phyloP scores from a whole-genome alignment of 2,888 invertebrate genomes.

The Dicyrtoma fusca region DNA sequence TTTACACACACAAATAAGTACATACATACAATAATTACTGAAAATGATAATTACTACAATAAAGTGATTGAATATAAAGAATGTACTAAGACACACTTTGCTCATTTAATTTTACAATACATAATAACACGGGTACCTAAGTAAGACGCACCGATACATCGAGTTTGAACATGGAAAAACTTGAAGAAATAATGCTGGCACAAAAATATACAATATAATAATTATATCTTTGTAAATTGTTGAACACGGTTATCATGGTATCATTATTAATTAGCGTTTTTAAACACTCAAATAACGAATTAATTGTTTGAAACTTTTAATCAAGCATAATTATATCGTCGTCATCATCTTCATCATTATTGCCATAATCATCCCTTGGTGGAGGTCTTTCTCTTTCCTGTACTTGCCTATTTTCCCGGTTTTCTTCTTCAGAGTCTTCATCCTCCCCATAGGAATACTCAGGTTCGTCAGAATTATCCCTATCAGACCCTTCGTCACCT shows the following conservation, averaged over 20 bases:
- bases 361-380: not conserved
- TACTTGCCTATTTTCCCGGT: not conserved
- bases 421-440: slow-evolving; percentile 33
- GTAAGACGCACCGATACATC: too few relatives aligned
- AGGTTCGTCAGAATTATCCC: slow-evolving; percentile 20
- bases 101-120: not conserved
- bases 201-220: not conserved
- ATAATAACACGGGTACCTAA: not conserved
- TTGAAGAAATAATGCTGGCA: not conserved
- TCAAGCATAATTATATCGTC: slow-evolving; percentile 10
- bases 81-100: not conserved
- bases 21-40: slow-evolving; percentile 5
- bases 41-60: slow-evolving; percentile 8
- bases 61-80: slow-evolving; percentile 3
- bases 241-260: not conserved
- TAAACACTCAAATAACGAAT: not conserved
- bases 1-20: not conserved
- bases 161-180: not conserved
- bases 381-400: not conserved
- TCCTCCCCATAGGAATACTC: slow-evolving; percentile 38
- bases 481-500: slow-evolving; percentile 34
- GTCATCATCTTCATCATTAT: slow-evolving; percentile 20
- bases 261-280: not conserved
- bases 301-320: not conserved
- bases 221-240: not conserved